A percentile compares a stretch with the other conserved stretches of the same genome.
These are phyloP conservation scores for Anagyrus pseudococci DNA, from an alignment of 2,888 invertebrate species.

Conservation along the genomic window DNA sequence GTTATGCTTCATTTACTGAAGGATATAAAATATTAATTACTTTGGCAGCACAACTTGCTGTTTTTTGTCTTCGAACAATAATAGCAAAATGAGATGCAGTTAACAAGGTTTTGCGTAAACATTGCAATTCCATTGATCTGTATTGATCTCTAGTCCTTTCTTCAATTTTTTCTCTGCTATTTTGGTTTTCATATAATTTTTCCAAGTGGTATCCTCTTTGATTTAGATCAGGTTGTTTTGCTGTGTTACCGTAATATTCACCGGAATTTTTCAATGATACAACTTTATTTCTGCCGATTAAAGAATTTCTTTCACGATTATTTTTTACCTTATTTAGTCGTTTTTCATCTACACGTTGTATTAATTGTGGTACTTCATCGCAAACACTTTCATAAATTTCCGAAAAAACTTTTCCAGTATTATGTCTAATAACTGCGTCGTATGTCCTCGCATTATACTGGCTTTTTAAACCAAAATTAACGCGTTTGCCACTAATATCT, in stretches of 20 bases:
- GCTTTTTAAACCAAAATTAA: neutral
- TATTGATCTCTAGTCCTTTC: neutral
- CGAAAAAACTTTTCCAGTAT: neutral
- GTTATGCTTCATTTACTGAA: conserved; percentile 32
- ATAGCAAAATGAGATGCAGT: conserved; percentile 40
- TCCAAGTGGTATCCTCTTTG: neutral
- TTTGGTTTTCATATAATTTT: neutral
- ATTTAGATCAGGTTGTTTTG: neutral
- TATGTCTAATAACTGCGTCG: neutral
- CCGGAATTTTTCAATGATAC: neutral
- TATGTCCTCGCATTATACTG: neutral
- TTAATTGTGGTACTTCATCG: neutral
- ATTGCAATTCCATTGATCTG: neutral
- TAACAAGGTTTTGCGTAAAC: conserved; percentile 5
- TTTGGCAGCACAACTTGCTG: conserved; percentile 27
- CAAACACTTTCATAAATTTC: neutral
- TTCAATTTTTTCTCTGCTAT: neutral
- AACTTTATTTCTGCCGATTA: neutral
- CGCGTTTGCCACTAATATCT: neutral
- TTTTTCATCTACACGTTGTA: neutral
- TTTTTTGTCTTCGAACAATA: conserved; percentile 32
- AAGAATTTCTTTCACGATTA: neutral
- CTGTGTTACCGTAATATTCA: neutral
- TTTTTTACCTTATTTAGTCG: neutral
- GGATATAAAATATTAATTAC: conserved; percentile 38